These are phyloP conservation scores for Melanogrammus aeglefinus DNA, from an alignment of 2,797 vertebrate genomes.

Conservation along the genomic window DNA sequence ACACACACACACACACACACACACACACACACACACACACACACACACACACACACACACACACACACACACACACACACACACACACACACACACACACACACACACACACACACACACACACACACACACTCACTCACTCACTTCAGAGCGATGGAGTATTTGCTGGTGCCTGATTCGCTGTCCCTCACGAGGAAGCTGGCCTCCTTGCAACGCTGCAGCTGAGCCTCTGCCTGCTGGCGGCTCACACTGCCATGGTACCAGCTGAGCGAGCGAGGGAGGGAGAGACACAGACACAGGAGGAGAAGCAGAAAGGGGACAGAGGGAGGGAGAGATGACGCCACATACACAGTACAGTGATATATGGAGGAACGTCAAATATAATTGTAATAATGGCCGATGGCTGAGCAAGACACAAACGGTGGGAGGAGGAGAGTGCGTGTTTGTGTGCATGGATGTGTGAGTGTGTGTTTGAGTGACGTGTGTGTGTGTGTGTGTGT, in stretches of 20 bases:
- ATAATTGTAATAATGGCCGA: conserved; percentile 42
- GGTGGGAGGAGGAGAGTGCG: conserved; percentile 16
- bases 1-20: conserved; percentile 5
- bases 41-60: conserved; percentile 5
- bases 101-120: neutral
- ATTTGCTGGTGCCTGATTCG: conserved; percentile 91
- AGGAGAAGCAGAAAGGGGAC: neutral
- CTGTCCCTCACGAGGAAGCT: conserved; percentile 94
- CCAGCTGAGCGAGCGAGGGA: conserved; percentile 68
- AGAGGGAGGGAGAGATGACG: conserved; percentile 22
- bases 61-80: neutral
- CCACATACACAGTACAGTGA: conserved; percentile 24
- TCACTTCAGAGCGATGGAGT: conserved; percentile 96
- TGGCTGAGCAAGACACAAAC: conserved; percentile 18
- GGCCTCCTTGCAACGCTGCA: conserved; percentile 88
- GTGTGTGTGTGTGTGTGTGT: neutral
- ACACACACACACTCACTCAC: conserved; percentile 41
- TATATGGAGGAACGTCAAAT: conserved; percentile 53
- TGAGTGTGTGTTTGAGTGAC: neutral
- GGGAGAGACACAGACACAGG: neutral
- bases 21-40: conserved; percentile 6
- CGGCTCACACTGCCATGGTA: conserved; percentile 87
- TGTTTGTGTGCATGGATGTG: neutral
- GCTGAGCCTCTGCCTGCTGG: conserved; percentile 87
- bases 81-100: neutral